Base-by-base conservation (phyloP, 2,113 vertebrate genomes). In the Aptenodytes forsteri region DNA sequence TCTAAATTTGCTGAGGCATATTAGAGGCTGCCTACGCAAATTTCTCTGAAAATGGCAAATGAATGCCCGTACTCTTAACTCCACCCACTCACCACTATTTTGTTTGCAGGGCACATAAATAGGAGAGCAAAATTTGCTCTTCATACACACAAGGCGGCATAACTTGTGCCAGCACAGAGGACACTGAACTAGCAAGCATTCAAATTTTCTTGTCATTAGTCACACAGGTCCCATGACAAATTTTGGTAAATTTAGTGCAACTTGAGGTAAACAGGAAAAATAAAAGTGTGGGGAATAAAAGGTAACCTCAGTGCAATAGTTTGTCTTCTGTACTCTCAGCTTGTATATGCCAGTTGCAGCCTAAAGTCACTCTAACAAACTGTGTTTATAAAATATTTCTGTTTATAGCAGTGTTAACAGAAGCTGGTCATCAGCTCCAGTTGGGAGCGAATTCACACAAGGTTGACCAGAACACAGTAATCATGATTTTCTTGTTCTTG, bases 161-260 rank as follows among this genome's bases (percentile, higher is more conserved):
- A 47, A 49, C 47, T 54, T 55, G 32, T 62, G 64, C 69, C 62
- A 34, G 32, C 44, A 46, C 12, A 34, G 52, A 69, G 56, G 87
- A 76, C n/a, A 32, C 30, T 23, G 56, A 81, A 26, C 17, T 36
- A 67, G 38, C 22, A 46, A 78, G n/a, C 19, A 42, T 44, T 61
- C 20, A 55, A 1, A 83, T 94, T 95, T 90, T 78, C 76, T 89
- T 86, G 29, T 66, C 34, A n/a, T 86, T 95, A 88, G 90, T 95
- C 69, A 72, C 46, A 92, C 52, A 66, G 75, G 56, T 87, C 71
- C 83, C 64, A 72, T 94, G 83, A 67, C 73, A 94, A 86, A 96
- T 93, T 86, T 91, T 66, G 32, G 91, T 55, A 93, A 94, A 96
- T 97, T 97, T 97, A 96, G 91, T 97, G 92, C 85, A 93, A 58